Evolutionary conservation across 2,113 vertebrate species (phyloP).

Genomic region (Cinclus cinclus): DNA sequence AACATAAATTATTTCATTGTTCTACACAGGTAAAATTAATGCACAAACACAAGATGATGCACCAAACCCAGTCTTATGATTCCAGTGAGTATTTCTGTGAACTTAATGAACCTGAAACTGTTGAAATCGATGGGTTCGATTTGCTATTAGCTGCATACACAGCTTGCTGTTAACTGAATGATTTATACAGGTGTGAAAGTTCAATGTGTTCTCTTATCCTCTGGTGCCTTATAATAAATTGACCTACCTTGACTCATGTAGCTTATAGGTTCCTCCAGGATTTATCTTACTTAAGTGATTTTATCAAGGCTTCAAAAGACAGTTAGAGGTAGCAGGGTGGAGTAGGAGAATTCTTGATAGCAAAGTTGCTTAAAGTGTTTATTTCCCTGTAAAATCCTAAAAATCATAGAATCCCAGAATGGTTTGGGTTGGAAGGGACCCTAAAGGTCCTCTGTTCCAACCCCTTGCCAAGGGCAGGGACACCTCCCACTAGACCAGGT

Average conservation of each 20-base stretch:
- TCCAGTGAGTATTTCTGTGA: neutral
- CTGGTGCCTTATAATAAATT: neutral
- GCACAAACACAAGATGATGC: neutral
- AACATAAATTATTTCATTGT: neutral
- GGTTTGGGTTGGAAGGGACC: neutral
- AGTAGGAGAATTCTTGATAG: neutral
- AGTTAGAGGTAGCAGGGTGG: neutral
- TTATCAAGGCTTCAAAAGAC: neutral
- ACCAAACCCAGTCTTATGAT: neutral
- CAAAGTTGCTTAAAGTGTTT: neutral
- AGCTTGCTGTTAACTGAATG: neutral
- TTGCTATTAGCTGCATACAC: neutral
- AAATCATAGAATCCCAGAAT: neutral
- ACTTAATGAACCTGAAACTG: neutral
- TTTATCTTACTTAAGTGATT: neutral
- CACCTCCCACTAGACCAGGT: neutral
- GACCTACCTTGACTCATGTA: neutral
- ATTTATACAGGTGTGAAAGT: neutral
- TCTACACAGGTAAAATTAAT: fast-evolving
- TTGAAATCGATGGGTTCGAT: fast-evolving
- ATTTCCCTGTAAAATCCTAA: neutral
- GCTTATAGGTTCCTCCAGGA: neutral
- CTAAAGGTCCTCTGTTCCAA: neutral
- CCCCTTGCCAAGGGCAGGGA: neutral
- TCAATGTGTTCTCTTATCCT: neutral